Base-by-base conservation (phyloP, 2,888 invertebrate species). In the Drosophila silvestris region DNA sequence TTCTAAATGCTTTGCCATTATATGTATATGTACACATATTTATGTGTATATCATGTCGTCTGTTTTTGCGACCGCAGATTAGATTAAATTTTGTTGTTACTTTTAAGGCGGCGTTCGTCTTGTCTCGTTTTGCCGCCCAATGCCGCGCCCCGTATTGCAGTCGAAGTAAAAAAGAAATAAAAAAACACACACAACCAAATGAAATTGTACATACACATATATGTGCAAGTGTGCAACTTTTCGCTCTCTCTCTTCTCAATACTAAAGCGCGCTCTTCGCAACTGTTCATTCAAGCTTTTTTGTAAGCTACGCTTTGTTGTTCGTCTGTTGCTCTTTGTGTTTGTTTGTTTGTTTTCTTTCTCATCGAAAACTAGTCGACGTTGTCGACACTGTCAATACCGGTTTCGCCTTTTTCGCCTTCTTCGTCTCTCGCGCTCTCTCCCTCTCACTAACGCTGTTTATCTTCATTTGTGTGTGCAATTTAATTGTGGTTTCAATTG, bases 401-500 rank as follows among this genome's bases (percentile, higher is more conserved):
- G 90, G 85, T 90, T 85, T 90, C 58, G 72, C 69, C 64, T 68
- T 65, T 90, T 85, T 90, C 58, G 72, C 69, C 64, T 68, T 65
- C 59, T 52, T 33, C 26, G 47, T 39, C 57, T 54, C 35, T 35
- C 37, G 26, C 28, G 19, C 32, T 12, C 33, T 12, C 26, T 51
- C 32, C 47, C 33, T 75, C 47, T 16, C 26, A 26, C 35, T 52
- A 32, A 41, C 39, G 6, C n/a, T 41, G 44, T 62, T 77, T 74
- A 79, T 79, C 79, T 63, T 56, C 39, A 63, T 30, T 64, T 77
- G 78, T 81, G 68, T 88, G 61, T 85, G 90, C 85, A 85, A 77
- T 90, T 88, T 85, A 85, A 90, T 85, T 90, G 88, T 70, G 74
- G 75, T 82, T 84, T 87, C 77, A 74, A 89, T 89, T 81, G 85